Conservation (phyloP, 2,797 vertebrate genomes). For the Merluccius polli region DNA sequence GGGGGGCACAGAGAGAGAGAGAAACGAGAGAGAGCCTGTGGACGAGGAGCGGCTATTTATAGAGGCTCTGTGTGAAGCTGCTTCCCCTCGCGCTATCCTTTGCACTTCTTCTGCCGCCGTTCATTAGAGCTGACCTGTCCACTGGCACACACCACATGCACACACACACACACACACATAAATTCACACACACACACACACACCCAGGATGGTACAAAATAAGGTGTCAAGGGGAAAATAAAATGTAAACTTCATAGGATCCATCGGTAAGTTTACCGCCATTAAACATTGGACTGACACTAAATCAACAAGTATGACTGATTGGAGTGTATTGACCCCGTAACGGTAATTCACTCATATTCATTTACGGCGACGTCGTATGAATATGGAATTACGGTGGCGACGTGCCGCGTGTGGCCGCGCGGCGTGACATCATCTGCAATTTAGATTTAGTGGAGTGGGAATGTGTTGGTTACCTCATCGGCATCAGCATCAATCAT, state of each 20-base stretch:
- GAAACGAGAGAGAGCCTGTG: slow-evolving; percentile 23
- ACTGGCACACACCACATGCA: slow-evolving; percentile 5
- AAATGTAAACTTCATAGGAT: slow-evolving; percentile 23
- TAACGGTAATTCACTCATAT: slow-evolving; percentile 35
- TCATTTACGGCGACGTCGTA: slow-evolving; percentile 21
- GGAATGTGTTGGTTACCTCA: slow-evolving; percentile 44
- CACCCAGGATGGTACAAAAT: background rate
- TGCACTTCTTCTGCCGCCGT: slow-evolving; percentile 48
- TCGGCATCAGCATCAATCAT: slow-evolving; percentile 63
- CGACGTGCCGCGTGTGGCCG: slow-evolving; percentile 9
- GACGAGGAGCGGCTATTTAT: slow-evolving; percentile 54
- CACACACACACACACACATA: slow-evolving; percentile 16
- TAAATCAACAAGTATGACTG: slow-evolving; percentile 46
- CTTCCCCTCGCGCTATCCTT: slow-evolving; percentile 35
- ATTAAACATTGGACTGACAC: slow-evolving; percentile 39
- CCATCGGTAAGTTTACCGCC: slow-evolving; percentile 22
- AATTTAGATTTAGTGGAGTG: slow-evolving; percentile 46
- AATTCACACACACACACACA: slow-evolving; percentile 4
- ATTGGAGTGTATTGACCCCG: slow-evolving; percentile 31
- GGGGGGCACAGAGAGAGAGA: background rate
- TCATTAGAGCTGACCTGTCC: slow-evolving; percentile 56
- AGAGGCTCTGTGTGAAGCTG: slow-evolving; percentile 36
- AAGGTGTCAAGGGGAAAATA: background rate
- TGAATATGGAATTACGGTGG: slow-evolving; percentile 35
- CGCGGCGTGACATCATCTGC: slow-evolving; percentile 47